phyloP scores from a whole-genome alignment of 2,797 vertebrate genomes.

The Rhinogobio ventralis region DNA sequence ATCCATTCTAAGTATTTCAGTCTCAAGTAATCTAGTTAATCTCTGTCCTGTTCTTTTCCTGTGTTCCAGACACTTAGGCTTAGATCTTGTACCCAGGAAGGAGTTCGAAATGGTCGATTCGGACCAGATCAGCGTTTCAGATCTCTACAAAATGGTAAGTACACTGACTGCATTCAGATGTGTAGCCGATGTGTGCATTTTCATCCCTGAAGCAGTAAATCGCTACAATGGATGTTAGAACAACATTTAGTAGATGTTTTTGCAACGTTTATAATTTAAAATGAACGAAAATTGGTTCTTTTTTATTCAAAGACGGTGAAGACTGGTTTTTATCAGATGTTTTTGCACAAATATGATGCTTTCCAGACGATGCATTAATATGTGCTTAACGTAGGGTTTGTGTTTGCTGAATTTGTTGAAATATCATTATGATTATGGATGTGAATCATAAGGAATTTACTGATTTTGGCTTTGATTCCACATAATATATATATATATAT shows the following conservation, averaged over 20 bases:
- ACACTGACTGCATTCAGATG: background rate
- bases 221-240: background rate
- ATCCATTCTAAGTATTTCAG: slow-evolving; percentile 43
- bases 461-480: too few species aligned
- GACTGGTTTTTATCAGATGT: background rate
- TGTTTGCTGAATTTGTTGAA: background rate
- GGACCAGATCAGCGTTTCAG: slow-evolving; percentile 97
- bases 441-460: too few species aligned
- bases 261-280: background rate
- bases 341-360: background rate
- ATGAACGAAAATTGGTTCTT: background rate
- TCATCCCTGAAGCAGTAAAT: background rate
- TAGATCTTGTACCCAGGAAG: slow-evolving; percentile 97
- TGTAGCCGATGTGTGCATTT: background rate
- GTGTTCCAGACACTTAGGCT: slow-evolving; percentile 88
- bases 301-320: background rate
- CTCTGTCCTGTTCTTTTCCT: slow-evolving; percentile 7
- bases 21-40: slow-evolving; percentile 38
- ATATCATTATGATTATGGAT: too few species aligned
- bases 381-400: too few species aligned
- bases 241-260: background rate
- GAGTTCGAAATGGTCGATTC: slow-evolving; percentile 99
- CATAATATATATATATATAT: too few species aligned
- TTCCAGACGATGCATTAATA: background rate
- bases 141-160: slow-evolving; percentile 98